Evolutionary conservation across 2,888 invertebrate genomes (phyloP).

Genomic region (Meiosimyza decipiens): DNA sequence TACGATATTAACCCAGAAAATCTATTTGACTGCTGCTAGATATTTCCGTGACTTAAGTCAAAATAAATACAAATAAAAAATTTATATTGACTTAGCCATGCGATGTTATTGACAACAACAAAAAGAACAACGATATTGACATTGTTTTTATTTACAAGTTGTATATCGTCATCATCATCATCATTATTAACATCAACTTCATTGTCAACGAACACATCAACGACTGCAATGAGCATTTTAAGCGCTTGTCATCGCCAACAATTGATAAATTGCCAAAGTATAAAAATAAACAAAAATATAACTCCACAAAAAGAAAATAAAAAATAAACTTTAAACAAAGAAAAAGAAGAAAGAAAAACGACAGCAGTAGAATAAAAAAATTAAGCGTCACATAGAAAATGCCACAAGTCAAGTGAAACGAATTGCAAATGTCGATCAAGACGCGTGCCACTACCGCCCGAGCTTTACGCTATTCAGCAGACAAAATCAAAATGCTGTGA

Average conservation of each 20-base stretch:
- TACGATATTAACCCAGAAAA: conserved; percentile 15
- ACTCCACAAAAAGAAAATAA: background rate
- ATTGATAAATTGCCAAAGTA: conserved; percentile 25
- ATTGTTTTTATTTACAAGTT: conserved; percentile 6
- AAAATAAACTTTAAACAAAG: background rate
- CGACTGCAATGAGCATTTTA: background rate
- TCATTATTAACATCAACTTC: too few relatives aligned
- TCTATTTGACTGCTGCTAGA: background rate
- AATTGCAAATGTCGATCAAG: conserved; percentile 8
- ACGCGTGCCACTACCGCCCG: background rate
- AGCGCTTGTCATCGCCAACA: conserved; percentile 21
- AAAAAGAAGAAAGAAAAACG: background rate
- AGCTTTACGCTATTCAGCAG: background rate
- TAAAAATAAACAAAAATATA: background rate
- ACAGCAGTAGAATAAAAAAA: background rate
- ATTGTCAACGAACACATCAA: background rate
- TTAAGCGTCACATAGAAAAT: background rate
- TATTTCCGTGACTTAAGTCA: background rate
- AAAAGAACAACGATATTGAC: background rate
- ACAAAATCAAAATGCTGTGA: conserved; percentile 2
- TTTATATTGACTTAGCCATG: too few relatives aligned
- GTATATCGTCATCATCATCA: too few relatives aligned
- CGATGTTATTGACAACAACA: background rate
- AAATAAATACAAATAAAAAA: background rate
- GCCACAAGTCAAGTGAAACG: background rate